These are phyloP conservation scores for Leuctra nigra DNA, from an alignment of 2,888 invertebrate genomes.

Conservation along the genomic window DNA sequence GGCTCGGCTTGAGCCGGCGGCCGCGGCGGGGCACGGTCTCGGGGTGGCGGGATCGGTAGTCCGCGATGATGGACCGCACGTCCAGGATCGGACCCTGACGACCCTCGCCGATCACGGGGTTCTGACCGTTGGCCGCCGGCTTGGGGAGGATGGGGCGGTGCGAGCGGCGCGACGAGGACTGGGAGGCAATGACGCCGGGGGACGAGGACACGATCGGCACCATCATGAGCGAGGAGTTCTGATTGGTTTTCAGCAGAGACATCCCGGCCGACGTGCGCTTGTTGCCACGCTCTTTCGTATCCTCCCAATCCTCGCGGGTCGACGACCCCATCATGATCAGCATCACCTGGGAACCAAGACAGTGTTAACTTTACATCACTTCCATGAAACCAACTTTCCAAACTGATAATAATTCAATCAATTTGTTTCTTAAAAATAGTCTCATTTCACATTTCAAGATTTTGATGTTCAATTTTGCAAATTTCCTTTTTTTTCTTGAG, in stretches of 20 bases:
- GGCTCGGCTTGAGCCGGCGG: conserved; percentile 30
- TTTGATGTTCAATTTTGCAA: no score
- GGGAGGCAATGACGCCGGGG: conserved; percentile 21
- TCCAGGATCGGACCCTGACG: conserved; percentile 73
- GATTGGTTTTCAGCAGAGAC: conserved; percentile 4
- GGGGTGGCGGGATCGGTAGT: conserved; percentile 69
- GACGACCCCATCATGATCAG: conserved; percentile 27
- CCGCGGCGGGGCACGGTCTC: conserved; percentile 60
- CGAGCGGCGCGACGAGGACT: conserved; percentile 29
- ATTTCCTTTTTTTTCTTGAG: no score
- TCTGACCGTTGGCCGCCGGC: conserved; percentile 39
- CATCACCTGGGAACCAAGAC: no score
- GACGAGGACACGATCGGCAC: conserved; percentile 36
- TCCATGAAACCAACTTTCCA: no score
- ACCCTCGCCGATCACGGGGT: conserved; percentile 57
- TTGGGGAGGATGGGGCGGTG: conserved; percentile 43
- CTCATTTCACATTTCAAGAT: no score
- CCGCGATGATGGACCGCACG: conserved; percentile 75
- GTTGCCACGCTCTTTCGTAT: conserved; percentile 20
- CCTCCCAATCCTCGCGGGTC: conserved; percentile 25
- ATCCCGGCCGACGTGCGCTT: neutral
- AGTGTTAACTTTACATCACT: no score
- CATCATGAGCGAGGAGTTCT: conserved; percentile 31
- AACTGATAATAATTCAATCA: no score
- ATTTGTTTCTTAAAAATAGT: no score